Base-by-base conservation (phyloP, 2,888 invertebrate genomes). In the Euproctis similis region DNA sequence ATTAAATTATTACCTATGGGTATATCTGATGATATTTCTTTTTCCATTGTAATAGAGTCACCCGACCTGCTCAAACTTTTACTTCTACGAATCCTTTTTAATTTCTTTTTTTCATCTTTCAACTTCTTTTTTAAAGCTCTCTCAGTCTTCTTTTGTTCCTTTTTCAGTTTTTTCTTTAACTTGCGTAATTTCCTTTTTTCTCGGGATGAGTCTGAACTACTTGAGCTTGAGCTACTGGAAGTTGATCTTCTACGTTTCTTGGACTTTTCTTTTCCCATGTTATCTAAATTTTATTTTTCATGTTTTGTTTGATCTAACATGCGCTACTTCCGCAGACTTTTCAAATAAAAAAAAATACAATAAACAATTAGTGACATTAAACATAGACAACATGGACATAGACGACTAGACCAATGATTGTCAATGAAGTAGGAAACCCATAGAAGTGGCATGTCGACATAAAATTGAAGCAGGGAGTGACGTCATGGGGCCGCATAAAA, bases 101-200 rank as follows among this genome's bases (percentile, higher is more conserved):
- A 50, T 44, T 66, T 82, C 53, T 48, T 75, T 47, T 68, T 81
- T 31, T 82, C 75, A 26, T 81, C 82, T 57, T 81, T 85, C 16
- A 85, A 56, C 46, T 86, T 87, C 54, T 76, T 86, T 50, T 84
- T 87, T 25, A 86, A 65, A 25, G 82, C 73, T 44, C 71, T 87
- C 34, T 84, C 81, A 20, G 80, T 85, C 53, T 84, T 86, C 42
- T 78, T 82, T 45, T 85, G 82, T 49, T 87, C 86, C 51, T 78
- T 86, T 39, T 75, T 86, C 5, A 87, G 56, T 56, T 86, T 87
- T 53, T 86, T 87, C 52, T 86, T 87, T 21, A 86, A 66, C 54
- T 87, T 87, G 14, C 81, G 86, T 8, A 85, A 74, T 59, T 81
- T 84, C 41, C 69, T 80, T 44, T 82, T 84, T 44, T 86, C 84